A percentile compares a stretch with the other conserved stretches of the same genome.
Evolutionary conservation across 2,888 invertebrate genomes (phyloP).

Genomic region (Andrena marginata): DNA sequence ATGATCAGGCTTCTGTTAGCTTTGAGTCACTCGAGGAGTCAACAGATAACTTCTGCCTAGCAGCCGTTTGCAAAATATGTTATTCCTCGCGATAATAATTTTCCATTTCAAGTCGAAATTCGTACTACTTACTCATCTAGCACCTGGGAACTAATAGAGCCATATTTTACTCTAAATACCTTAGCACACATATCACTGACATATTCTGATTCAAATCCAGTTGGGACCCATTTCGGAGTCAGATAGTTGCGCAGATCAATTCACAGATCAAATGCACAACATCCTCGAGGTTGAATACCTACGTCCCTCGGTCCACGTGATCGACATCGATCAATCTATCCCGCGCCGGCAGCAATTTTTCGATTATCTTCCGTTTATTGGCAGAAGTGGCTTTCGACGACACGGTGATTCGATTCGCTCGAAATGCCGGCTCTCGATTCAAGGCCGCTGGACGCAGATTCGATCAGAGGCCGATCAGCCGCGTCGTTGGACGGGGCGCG

Average conservation of each 20-base stretch:
- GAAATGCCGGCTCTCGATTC: constrained; percentile 25
- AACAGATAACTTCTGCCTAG: background rate
- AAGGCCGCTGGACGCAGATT: constrained; percentile 45
- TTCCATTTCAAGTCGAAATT: too few relatives aligned
- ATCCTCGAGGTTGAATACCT: background rate
- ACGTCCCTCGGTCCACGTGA: background rate
- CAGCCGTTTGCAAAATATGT: background rate
- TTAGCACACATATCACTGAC: too few relatives aligned
- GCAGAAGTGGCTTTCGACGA: background rate
- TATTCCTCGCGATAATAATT: too few relatives aligned
- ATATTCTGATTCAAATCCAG: too few relatives aligned
- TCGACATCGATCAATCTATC: background rate
- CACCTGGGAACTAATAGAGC: too few relatives aligned
- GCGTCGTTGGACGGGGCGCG: background rate
- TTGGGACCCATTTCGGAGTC: too few relatives aligned
- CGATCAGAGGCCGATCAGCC: constrained; percentile 10
- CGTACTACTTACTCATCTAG: too few relatives aligned
- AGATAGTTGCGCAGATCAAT: background rate
- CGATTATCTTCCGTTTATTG: constrained; percentile 5
- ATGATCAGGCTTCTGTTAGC: background rate
- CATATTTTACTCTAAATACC: too few relatives aligned
- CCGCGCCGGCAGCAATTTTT: background rate
- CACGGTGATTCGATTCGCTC: constrained; percentile 28
- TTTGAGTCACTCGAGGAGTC: background rate
- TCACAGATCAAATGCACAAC: background rate